Evolutionary conservation across 2,113 vertebrate species (phyloP), one percentile per base, ranked within the genome.

Genomic region (Scartelaos histophorus): DNA sequence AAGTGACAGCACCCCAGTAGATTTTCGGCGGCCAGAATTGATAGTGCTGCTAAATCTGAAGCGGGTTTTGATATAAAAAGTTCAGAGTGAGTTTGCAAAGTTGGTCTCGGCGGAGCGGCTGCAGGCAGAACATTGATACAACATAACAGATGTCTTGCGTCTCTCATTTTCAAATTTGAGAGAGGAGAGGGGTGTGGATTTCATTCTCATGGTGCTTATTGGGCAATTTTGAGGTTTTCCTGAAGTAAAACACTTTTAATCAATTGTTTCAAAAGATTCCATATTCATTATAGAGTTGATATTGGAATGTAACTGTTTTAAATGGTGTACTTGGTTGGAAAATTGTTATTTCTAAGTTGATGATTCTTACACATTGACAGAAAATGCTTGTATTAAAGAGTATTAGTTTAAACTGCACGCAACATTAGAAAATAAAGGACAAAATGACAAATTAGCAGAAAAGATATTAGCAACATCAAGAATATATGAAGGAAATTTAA

Each of bases 11-110:
- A 79, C 66, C 75, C 54, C 7, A 22, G 75, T 78, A 53, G 19
- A 73, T 69, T 81, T 79, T 72, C 78, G 62, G 34, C 60, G 67
- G 51, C 21, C 38, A 61, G 77, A 73, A 82, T 80, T 82, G 85
- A 88, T 87, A 82, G 73, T 12, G 56, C 76, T 56, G 80, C 81
- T 80, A 73, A 81, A 85, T 81, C 79, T 81, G 66, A 83, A 80
- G 70, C 73, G 81, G 51, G 24, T 67, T 79, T 81, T 85, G 82
- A 78, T 79, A 67, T 51, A 69, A 82, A 89, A 72, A 87, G 70
- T 83, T 85, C 78, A 78, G 69, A 81, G 60, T 54, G 69, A 87
- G 80, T 83, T 87, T 82, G 74, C 71, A 83, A 87, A 83, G 71
- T 82, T 46, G 5, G 80, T 75, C 78, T 78, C 53, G 17, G 78